phyloP scores from a whole-genome alignment of 1,140 invertebrate genomes.

The Acromyrmex charruanus region DNA sequence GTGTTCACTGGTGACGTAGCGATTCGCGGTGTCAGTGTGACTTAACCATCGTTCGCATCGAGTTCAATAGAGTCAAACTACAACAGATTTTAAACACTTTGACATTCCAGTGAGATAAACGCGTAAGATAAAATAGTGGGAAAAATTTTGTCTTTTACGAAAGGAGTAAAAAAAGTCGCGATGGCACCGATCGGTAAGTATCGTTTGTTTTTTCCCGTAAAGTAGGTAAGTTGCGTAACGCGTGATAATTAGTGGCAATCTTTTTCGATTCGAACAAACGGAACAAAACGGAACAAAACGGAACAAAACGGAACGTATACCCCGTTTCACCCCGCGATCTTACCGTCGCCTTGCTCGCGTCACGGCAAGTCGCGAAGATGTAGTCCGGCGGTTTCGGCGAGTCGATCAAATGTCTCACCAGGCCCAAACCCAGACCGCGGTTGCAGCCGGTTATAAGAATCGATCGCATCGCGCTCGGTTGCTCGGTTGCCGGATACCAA shows the following conservation, averaged over 20 bases:
- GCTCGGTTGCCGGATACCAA: too few relatives aligned
- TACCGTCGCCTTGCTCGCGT: slow-evolving; percentile 89
- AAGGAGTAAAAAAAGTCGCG: slow-evolving; percentile 64
- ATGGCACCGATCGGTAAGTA: slow-evolving; percentile 87
- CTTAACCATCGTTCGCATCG: background rate
- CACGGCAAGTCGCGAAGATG: slow-evolving; percentile 92
- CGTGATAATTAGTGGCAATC: background rate
- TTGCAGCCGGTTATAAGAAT: slow-evolving; percentile 96
- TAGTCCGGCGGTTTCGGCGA: slow-evolving; percentile 87
- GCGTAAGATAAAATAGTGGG: background rate
- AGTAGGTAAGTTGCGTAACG: background rate
- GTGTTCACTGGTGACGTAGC: slow-evolving; percentile 17
- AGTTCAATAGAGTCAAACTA: too few relatives aligned
- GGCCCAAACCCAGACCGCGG: slow-evolving; percentile 94
- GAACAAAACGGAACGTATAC: too few relatives aligned
- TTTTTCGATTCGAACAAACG: too few relatives aligned
- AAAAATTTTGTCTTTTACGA: background rate
- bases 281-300: too few relatives aligned
- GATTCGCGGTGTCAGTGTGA: slow-evolving; percentile 39
- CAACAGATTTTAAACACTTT: background rate
- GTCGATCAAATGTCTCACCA: slow-evolving; percentile 90
- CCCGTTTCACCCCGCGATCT: slow-evolving; percentile 59
- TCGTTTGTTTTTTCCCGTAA: background rate
- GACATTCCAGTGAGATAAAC: background rate
- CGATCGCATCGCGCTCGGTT: slow-evolving; percentile 88